Conservation (phyloP, 30 jellyfish, hydroid and myxozoan genomes). For the Euphysa ruthae region DNA sequence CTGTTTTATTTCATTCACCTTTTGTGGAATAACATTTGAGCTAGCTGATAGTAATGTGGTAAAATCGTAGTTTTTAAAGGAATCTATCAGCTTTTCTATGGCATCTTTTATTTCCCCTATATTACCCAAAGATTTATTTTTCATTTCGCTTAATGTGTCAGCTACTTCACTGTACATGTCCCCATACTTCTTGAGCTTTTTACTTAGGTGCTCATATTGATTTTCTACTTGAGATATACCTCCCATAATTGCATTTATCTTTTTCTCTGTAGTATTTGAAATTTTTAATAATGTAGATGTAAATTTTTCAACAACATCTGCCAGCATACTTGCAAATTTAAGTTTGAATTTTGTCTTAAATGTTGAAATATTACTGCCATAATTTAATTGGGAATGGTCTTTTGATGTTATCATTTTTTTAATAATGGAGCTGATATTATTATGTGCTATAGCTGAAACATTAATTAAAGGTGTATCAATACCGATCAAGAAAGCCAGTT, state of each 20-base stretch:
- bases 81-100: slow-evolving; percentile 32
- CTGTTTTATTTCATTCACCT: slow-evolving; percentile 43
- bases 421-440: background rate
- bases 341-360: too few relatives aligned
- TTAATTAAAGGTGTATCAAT: background rate
- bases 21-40: slow-evolving; percentile 40
- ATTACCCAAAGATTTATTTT: slow-evolving; percentile 65
- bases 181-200: slow-evolving; percentile 38
- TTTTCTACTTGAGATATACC: background rate
- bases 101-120: slow-evolving; percentile 74
- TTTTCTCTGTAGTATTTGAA: background rate
- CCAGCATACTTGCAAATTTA: too few relatives aligned
- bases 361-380: too few relatives aligned
- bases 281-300: background rate
- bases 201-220: slow-evolving; percentile 21
- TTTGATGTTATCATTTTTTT: background rate
- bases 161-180: slow-evolving; percentile 46
- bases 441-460: background rate
- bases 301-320: background rate
- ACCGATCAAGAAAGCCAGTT: background rate
- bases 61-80: slow-evolving; percentile 45
- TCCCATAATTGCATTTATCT: background rate
- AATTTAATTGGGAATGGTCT: background rate
- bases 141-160: slow-evolving; percentile 44
- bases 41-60: slow-evolving; percentile 47